These are phyloP conservation scores for Spheniscus mendiculus DNA, from an alignment of 2,113 vertebrate genomes.

Conservation along the genomic window DNA sequence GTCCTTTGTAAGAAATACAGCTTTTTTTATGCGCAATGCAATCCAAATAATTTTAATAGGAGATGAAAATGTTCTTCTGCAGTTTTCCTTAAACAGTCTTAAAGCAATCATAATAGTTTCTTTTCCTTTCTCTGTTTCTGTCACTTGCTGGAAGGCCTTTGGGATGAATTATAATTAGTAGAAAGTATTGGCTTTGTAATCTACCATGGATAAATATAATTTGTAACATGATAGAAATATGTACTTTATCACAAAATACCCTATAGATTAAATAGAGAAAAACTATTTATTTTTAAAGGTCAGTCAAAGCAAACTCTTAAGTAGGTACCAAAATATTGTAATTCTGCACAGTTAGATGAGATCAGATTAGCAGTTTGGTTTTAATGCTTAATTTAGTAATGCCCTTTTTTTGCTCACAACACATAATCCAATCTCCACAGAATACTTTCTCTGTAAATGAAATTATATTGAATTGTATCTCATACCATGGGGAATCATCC, in stretches of 20 bases:
- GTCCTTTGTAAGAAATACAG: slow-evolving; percentile 31
- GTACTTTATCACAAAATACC: neutral
- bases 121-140: neutral
- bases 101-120: neutral
- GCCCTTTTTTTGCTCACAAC: neutral
- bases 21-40: slow-evolving; percentile 24
- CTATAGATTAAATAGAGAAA: neutral
- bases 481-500: neutral
- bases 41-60: neutral
- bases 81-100: neutral
- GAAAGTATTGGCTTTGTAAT: neutral
- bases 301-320: neutral
- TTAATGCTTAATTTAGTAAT: slow-evolving; percentile 32
- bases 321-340: neutral
- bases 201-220: neutral
- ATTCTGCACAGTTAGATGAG: neutral
- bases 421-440: slow-evolving; percentile 16
- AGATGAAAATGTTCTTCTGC: neutral
- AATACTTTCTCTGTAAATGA: neutral
- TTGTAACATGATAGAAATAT: neutral
- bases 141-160: neutral
- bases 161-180: neutral
- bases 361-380: slow-evolving; percentile 19
- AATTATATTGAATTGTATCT: neutral
- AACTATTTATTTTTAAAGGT: neutral